Evolutionary conservation across 2,888 invertebrate species (phyloP), one percentile per base, ranked within the genome.

Genomic region (Lordiphosa andalusiaca): DNA sequence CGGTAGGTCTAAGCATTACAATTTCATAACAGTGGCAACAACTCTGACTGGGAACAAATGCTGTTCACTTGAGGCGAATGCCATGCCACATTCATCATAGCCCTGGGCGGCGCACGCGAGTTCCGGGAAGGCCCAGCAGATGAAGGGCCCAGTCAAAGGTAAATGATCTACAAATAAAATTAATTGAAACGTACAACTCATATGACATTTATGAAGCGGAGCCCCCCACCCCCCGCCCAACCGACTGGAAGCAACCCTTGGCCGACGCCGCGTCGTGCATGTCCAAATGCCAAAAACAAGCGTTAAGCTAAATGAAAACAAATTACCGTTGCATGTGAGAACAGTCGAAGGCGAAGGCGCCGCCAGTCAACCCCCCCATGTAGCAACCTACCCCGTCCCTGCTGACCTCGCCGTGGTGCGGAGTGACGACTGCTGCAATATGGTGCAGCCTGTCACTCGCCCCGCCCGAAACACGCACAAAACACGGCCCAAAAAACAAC

Each of bases 221-320:
- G 25, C 25, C 63, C 21, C 40, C 16, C 16, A 1, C 16, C 2
- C n/a, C n/a, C n/a, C n/a, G n/a, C n/a, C n/a, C n/a, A n/a, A n/a
- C n/a, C 37, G 47, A 49, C 21, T 13, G 12, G 23, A 37, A 9
- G 6, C 41, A 49, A 56, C 73, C 83, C 80, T 68, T 56, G 63
- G 73, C 44, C 57, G 50, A 66, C 66, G 64, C 40, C 69, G 67
- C 73, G n/a, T n/a, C n/a, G 78, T 81, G 80, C 80, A 81, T 81
- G 85, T 84, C 80, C 69, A 71, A 81, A 71, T 73, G 73, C 76
- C 81, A 73, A 80, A 76, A 69, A 76, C 69, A 80, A 85, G 78
- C 81, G 80, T 80, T 75, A 76, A 83, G 70, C 84, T 85, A 83
- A 81, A 81, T 81, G 85, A 81, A 83, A 83, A 81, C 81, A 85